Evolutionary conservation across 2,888 invertebrate species (phyloP).

Genomic region (Oligia strigilis): DNA sequence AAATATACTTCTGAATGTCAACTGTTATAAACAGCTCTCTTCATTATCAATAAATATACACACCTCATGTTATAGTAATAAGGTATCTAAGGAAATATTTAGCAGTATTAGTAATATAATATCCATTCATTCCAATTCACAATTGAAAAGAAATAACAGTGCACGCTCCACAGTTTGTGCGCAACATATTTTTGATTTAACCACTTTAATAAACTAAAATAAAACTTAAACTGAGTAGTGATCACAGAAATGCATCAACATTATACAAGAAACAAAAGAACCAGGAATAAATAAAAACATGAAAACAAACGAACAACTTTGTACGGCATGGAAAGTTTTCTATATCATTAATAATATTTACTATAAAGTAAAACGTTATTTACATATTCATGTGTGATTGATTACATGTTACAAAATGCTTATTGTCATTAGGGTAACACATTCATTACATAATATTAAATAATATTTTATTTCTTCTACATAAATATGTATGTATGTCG

Average conservation of each 20-base stretch:
- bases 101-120: conserved; percentile 52
- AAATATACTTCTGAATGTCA: conserved; percentile 43
- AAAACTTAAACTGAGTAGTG: conserved; percentile 82
- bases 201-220: conserved; percentile 75
- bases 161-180: conserved; percentile 78
- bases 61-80: conserved; percentile 50
- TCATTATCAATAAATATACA: conserved; percentile 49
- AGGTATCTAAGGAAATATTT: conserved; percentile 46
- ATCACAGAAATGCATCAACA: conserved; percentile 89
- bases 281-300: conserved; percentile 77
- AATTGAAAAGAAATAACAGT: conserved; percentile 54
- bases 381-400: conserved; percentile 75
- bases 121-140: conserved; percentile 53
- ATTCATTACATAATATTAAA: conserved; percentile 58
- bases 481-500: conserved; percentile 63
- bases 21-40: conserved; percentile 49
- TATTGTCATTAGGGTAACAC: conserved; percentile 86
- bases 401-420: conserved; percentile 83
- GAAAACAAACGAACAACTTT: conserved; percentile 71
- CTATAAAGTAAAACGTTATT: conserved; percentile 71
- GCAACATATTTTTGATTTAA: conserved; percentile 70
- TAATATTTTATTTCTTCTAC: conserved; percentile 60
- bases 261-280: conserved; percentile 76
- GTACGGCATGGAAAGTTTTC: conserved; percentile 75
- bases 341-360: conserved; percentile 34